phyloP scores from a whole-genome alignment of 2,797 vertebrate genomes.

The Hydrolagus colliei region DNA sequence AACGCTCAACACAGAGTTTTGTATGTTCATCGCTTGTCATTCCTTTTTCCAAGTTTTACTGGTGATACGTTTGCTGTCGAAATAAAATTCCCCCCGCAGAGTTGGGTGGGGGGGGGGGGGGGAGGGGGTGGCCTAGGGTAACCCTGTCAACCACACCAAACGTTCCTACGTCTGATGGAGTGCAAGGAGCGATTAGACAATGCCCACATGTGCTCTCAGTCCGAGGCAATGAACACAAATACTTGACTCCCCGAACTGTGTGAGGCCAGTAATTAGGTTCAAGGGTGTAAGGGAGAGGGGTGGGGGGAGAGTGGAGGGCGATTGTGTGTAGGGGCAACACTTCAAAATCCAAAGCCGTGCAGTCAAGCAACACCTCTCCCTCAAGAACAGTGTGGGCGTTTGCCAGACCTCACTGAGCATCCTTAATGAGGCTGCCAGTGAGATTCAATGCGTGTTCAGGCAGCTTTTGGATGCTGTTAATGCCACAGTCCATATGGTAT shows the following conservation, averaged over 20 bases:
- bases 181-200: constrained; percentile 52
- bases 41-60: too few relatives aligned
- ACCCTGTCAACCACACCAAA: constrained; percentile 6
- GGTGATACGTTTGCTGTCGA: too few relatives aligned
- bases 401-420: constrained; percentile 53
- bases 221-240: constrained; percentile 56
- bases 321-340: constrained; percentile 51
- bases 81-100: background rate
- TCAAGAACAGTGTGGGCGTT: constrained; percentile 41
- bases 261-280: constrained; percentile 65
- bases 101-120: background rate
- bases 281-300: constrained; percentile 36
- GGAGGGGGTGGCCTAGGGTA: background rate
- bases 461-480: constrained; percentile 53
- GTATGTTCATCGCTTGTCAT: too few relatives aligned
- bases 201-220: constrained; percentile 51
- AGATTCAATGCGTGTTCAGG: constrained; percentile 50
- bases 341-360: constrained; percentile 58
- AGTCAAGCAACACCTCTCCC: constrained; percentile 40
- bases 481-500: constrained; percentile 54
- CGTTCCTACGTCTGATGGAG: constrained; percentile 46
- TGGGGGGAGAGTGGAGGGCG: constrained; percentile 31
- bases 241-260: constrained; percentile 62
- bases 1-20: too few relatives aligned
- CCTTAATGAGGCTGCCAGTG: constrained; percentile 51